phyloP scores from a whole-genome alignment of 2,888 invertebrate species.

The Eupeodes luniger region DNA sequence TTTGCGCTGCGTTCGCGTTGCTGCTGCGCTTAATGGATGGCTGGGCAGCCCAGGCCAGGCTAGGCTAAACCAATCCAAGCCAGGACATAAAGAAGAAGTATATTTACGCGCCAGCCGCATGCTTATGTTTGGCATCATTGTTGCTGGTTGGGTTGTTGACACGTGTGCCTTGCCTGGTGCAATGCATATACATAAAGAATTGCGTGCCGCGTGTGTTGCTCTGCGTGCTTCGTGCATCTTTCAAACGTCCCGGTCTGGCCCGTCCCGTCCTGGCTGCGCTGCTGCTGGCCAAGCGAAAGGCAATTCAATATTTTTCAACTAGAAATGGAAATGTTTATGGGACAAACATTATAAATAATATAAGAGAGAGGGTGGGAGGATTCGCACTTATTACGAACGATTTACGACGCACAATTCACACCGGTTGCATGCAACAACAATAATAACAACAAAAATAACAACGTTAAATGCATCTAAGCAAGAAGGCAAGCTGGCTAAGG shows the following conservation, averaged over 20 bases:
- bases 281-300: conserved; percentile 24
- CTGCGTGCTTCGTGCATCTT: conserved; percentile 54
- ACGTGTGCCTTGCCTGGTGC: conserved; percentile 38
- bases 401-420: conserved; percentile 70
- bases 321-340: conserved; percentile 52
- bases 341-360: neutral
- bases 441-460: neutral
- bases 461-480: neutral
- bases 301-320: conserved; percentile 35
- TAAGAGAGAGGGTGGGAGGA: conserved; percentile 58
- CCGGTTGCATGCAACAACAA: conserved; percentile 27
- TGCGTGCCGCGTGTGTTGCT: neutral
- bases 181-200: neutral
- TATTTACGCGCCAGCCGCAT: conserved; percentile 2
- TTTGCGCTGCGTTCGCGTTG: conserved; percentile 6
- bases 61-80: too few species aligned
- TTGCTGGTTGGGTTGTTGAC: conserved; percentile 72
- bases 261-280: neutral
- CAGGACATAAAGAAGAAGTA: conserved; percentile 4
- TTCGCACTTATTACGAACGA: conserved; percentile 75
- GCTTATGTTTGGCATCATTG: conserved; percentile 71
- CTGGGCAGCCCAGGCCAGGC: neutral
- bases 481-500: neutral
- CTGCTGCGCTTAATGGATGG: too few species aligned
- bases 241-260: conserved; percentile 4